phyloP scores from a whole-genome alignment of 1,140 invertebrate species.

The Bombus pyrosoma region DNA sequence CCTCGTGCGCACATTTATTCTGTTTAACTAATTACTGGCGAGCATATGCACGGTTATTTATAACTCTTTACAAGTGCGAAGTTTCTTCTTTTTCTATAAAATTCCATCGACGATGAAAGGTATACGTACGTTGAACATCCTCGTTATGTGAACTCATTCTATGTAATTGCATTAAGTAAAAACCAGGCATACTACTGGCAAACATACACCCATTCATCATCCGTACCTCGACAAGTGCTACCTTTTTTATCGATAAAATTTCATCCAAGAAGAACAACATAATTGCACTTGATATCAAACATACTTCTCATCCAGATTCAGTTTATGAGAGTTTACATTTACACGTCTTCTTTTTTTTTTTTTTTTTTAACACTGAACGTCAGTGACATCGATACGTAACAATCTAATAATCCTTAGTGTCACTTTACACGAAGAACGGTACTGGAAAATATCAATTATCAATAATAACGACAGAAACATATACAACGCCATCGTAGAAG shows the following conservation, averaged over 20 bases:
- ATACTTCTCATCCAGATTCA: neutral
- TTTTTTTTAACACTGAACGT: neutral
- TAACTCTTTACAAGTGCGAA: neutral
- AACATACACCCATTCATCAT: slow-evolving; percentile 18
- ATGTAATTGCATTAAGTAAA: slow-evolving; percentile 15
- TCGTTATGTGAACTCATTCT: slow-evolving; percentile 8
- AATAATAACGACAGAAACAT: too few relatives aligned
- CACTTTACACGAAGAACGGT: too few relatives aligned
- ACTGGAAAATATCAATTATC: too few relatives aligned
- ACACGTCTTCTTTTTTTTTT: too few relatives aligned
- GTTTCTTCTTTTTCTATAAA: neutral
- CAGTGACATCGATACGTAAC: neutral
- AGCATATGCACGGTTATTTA: neutral
- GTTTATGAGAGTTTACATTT: neutral
- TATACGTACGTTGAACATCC: neutral
- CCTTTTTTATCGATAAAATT: neutral
- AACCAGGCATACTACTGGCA: neutral
- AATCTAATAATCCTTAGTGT: neutral
- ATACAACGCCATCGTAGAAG: too few relatives aligned
- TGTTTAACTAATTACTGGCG: neutral
- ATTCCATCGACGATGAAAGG: slow-evolving; percentile 20
- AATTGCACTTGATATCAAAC: slow-evolving; percentile 3
- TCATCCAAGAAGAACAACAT: slow-evolving; percentile 1
- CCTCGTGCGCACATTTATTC: neutral
- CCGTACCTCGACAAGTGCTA: neutral